Percentiles rank a stretch among this genome's conserved stretches.
phyloP scores from a whole-genome alignment of 2,888 invertebrate genomes.

The Ornithoptera priamus region DNA sequence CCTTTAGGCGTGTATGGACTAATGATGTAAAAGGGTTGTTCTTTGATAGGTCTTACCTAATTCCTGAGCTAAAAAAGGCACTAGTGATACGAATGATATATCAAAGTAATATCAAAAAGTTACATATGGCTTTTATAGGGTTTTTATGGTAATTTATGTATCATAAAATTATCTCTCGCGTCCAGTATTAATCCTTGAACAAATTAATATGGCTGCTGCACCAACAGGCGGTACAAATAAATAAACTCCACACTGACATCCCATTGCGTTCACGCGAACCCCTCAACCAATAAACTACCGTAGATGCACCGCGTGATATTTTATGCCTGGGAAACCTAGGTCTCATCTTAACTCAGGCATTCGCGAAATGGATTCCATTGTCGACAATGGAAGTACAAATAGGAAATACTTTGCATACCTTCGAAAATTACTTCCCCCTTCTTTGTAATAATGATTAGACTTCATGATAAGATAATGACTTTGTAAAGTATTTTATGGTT shows the following conservation, averaged over 20 bases:
- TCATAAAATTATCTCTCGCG: too few relatives aligned
- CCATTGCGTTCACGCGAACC: constrained; percentile 28
- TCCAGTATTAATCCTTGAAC: constrained; percentile 12
- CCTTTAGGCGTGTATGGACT: too few relatives aligned
- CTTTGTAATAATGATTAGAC: too few relatives aligned
- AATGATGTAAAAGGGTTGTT: too few relatives aligned
- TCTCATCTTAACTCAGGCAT: constrained; percentile 8
- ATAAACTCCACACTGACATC: constrained; percentile 35
- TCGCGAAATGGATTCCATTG: constrained; percentile 11
- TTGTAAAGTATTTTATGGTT: too few relatives aligned
- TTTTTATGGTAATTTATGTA: too few relatives aligned
- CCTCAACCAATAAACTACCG: constrained; percentile 34
- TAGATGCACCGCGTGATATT: constrained; percentile 31
- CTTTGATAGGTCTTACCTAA: too few relatives aligned
- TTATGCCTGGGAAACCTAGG: constrained; percentile 35
- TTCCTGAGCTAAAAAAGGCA: too few relatives aligned
- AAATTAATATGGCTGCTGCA: constrained; percentile 32
- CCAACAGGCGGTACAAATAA: constrained; percentile 34
- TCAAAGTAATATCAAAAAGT: too few relatives aligned
- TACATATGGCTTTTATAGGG: too few relatives aligned
- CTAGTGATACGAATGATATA: too few relatives aligned
- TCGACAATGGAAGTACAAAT: constrained; percentile 14
- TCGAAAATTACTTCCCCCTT: background rate
- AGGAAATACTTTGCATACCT: constrained; percentile 8
- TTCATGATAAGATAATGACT: too few relatives aligned